These are phyloP conservation scores for Chaetodon trifasciatus DNA, from an alignment of 2,797 vertebrate genomes.

Conservation along the genomic window DNA sequence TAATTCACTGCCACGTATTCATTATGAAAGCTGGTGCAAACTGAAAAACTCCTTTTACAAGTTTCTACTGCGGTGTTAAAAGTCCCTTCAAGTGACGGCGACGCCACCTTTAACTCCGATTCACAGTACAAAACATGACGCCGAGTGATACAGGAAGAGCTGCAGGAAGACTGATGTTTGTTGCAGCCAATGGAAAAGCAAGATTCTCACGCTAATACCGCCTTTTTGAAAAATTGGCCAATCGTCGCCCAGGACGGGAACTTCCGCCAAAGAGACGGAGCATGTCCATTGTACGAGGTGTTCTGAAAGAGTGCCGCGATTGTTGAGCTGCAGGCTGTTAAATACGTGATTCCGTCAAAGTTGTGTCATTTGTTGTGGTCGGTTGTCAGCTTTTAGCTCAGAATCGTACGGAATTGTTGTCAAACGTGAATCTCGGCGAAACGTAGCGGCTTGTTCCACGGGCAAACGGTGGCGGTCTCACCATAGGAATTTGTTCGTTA, in stretches of 20 bases:
- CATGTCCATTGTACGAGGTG: slow-evolving; percentile 81
- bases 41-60: fast-evolving
- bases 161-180: slow-evolving; percentile 39
- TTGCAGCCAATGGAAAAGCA: slow-evolving; percentile 53
- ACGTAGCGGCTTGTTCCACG: not conserved
- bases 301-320: slow-evolving; percentile 68
- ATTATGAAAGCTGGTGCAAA: fast-evolving
- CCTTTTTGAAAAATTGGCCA: slow-evolving; percentile 54
- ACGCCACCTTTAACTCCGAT: slow-evolving; percentile 55
- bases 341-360: slow-evolving; percentile 32
- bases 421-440: fast-evolving
- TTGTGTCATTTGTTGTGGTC: not conserved
- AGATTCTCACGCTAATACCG: slow-evolving; percentile 5
- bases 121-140: slow-evolving; percentile 69
- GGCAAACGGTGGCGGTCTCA: slow-evolving; percentile 21
- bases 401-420: not conserved
- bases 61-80: not conserved
- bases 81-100: not conserved
- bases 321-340: slow-evolving; percentile 31
- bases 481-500: slow-evolving; percentile 65
- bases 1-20: not conserved
- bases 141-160: slow-evolving; percentile 79
- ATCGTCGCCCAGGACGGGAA: slow-evolving; percentile 50
- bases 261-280: slow-evolving; percentile 87
- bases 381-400: not conserved